These are phyloP conservation scores for Eulithis testata DNA, from an alignment of 2,888 invertebrate species.

Conservation along the genomic window DNA sequence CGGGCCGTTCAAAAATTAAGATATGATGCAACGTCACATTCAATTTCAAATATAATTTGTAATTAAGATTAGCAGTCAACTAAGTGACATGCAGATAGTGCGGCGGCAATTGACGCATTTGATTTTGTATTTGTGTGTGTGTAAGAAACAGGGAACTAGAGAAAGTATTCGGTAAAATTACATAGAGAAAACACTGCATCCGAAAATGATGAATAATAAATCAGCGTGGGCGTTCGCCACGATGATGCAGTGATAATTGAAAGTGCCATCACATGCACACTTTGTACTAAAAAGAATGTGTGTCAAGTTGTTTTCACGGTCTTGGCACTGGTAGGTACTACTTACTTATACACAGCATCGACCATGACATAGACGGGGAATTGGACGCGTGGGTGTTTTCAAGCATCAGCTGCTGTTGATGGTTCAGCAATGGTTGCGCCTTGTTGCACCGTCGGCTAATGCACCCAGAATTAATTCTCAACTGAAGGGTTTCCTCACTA, in stretches of 20 bases:
- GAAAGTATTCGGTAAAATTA: constrained; percentile 72
- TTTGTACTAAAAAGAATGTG: constrained; percentile 72
- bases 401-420: constrained; percentile 24
- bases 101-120: constrained; percentile 63
- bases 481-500: constrained; percentile 32
- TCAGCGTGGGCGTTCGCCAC: constrained; percentile 61
- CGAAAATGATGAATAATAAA: constrained; percentile 67
- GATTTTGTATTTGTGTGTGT: constrained; percentile 58
- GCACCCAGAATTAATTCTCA: constrained; percentile 8
- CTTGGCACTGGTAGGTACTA: constrained; percentile 57
- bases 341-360: constrained; percentile 53
- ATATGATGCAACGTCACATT: constrained; percentile 67
- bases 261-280: constrained; percentile 76
- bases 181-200: constrained; percentile 68
- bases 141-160: constrained; percentile 66
- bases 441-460: not conserved
- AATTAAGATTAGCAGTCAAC: constrained; percentile 70
- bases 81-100: constrained; percentile 69
- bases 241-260: constrained; percentile 78
- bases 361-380: constrained; percentile 65
- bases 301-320: constrained; percentile 80
- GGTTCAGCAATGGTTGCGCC: not conserved
- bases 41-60: constrained; percentile 64
- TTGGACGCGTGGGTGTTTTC: constrained; percentile 27
- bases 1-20: constrained; percentile 57